Evolutionary conservation across 2,888 invertebrate species (phyloP).

Genomic region (Scrobipalpa costella): DNA sequence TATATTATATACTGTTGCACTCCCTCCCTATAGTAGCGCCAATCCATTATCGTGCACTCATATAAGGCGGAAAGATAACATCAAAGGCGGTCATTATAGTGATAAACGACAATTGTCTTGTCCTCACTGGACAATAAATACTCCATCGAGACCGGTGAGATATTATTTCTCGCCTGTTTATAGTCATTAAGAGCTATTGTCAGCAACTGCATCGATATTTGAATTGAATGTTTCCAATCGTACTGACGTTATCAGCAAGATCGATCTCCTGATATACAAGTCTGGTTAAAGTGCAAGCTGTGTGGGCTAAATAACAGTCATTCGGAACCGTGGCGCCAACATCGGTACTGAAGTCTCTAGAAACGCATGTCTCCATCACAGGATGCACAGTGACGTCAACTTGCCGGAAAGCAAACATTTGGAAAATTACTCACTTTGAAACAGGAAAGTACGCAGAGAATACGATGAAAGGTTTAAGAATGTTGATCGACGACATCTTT

Average conservation of each 20-base stretch:
- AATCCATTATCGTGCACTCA: slow-evolving; percentile 59
- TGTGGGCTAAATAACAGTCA: slow-evolving; percentile 45
- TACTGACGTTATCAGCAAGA: slow-evolving; percentile 63
- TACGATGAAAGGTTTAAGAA: slow-evolving; percentile 18
- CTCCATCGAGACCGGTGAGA: slow-evolving; percentile 66
- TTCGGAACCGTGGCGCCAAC: slow-evolving; percentile 37
- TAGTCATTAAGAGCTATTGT: slow-evolving; percentile 76
- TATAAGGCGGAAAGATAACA: slow-evolving; percentile 67
- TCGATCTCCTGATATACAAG: slow-evolving; percentile 63
- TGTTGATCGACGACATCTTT: slow-evolving; percentile 12
- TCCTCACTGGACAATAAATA: slow-evolving; percentile 74
- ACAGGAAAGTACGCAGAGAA: slow-evolving; percentile 23
- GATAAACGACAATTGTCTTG: slow-evolving; percentile 79
- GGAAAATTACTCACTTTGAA: slow-evolving; percentile 40
- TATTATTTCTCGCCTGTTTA: slow-evolving; percentile 73
- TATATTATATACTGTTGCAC: background rate
- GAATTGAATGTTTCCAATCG: slow-evolving; percentile 73
- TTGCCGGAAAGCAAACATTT: slow-evolving; percentile 32
- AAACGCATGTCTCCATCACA: slow-evolving; percentile 18
- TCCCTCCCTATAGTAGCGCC: slow-evolving; percentile 47
- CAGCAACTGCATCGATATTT: slow-evolving; percentile 67
- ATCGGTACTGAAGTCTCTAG: slow-evolving; percentile 25
- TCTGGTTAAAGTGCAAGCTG: slow-evolving; percentile 57
- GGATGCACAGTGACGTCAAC: slow-evolving; percentile 25
- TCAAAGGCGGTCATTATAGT: slow-evolving; percentile 76